Percentiles rank a stretch among this genome's conserved stretches.
phyloP scores from a whole-genome alignment of 1,140 invertebrate genomes.

The Halesus radiatus region DNA sequence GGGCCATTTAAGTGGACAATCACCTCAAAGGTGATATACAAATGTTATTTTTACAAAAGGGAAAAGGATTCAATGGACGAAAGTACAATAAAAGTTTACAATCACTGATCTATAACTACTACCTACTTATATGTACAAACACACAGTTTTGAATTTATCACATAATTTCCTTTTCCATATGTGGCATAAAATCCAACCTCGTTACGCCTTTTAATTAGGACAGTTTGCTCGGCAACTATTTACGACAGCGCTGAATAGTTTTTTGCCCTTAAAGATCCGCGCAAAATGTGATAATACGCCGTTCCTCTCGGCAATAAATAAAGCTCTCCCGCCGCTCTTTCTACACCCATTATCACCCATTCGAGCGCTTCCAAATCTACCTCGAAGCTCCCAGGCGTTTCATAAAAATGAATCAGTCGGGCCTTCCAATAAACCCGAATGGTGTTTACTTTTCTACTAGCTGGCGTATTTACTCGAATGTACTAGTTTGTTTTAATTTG shows the following conservation, averaged over 20 bases:
- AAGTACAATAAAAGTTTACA: too few species aligned
- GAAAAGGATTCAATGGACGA: too few species aligned
- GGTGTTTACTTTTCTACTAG: not conserved
- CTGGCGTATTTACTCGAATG: not conserved
- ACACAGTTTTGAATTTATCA: too few species aligned
- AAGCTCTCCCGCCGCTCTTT: constrained; percentile 6
- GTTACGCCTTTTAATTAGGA: not conserved
- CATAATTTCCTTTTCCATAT: too few species aligned
- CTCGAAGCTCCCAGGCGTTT: constrained; percentile 6
- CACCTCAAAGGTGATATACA: too few species aligned
- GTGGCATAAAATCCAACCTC: too few species aligned
- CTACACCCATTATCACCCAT: constrained; percentile 10
- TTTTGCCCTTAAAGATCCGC: not conserved
- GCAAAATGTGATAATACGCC: too few species aligned
- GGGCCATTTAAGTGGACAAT: too few species aligned
- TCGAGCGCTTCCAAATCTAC: not conserved
- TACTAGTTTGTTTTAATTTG: constrained; percentile 4
- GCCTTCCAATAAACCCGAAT: not conserved
- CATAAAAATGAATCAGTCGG: not conserved
- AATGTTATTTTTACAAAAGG: too few species aligned
- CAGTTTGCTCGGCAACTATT: not conserved
- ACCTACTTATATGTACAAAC: too few species aligned
- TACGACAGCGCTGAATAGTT: not conserved
- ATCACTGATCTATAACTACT: too few species aligned
- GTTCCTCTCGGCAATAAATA: constrained; percentile 3